phyloP scores from a whole-genome alignment of 2,888 invertebrate genomes.

The Drosophila picticornis region DNA sequence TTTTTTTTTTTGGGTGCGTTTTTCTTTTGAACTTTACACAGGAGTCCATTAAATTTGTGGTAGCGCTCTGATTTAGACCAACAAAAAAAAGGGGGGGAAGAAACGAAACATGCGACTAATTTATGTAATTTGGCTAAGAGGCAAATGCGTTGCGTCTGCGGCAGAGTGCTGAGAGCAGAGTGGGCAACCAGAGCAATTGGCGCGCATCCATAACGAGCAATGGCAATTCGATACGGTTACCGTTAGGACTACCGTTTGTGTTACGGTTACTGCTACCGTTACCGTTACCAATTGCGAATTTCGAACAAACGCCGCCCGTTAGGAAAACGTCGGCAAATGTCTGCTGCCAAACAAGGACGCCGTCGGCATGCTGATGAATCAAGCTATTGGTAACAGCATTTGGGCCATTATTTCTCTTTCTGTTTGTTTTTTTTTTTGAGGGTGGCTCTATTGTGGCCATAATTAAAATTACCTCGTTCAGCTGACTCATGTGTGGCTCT shows the following conservation, averaged over 20 bases:
- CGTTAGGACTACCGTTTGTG: slow-evolving; percentile 10
- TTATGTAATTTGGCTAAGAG: slow-evolving; percentile 80
- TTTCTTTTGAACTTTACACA: slow-evolving; percentile 67
- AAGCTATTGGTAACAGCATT: slow-evolving; percentile 46
- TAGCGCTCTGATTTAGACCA: slow-evolving; percentile 66
- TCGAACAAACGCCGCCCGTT: slow-evolving; percentile 7
- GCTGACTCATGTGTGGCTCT: slow-evolving; percentile 53
- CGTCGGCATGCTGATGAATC: slow-evolving; percentile 66
- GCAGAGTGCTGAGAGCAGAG: slow-evolving; percentile 3
- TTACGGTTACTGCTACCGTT: slow-evolving; percentile 13
- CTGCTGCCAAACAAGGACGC: slow-evolving; percentile 26
- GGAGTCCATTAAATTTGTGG: slow-evolving; percentile 78
- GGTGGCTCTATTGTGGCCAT: slow-evolving; percentile 66
- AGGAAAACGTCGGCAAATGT: slow-evolving; percentile 14
- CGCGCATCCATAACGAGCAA: slow-evolving; percentile 69
- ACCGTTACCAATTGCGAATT: slow-evolving; percentile 4
- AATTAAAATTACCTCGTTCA: slow-evolving; percentile 80
- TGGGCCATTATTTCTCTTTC: slow-evolving; percentile 18
- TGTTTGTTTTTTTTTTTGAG: slow-evolving; percentile 5
- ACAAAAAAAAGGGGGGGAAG: slow-evolving; percentile 1
- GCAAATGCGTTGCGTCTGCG: slow-evolving; percentile 58
- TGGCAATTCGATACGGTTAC: slow-evolving; percentile 25
- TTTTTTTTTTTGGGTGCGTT: slow-evolving; percentile 43
- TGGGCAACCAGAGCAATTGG: slow-evolving; percentile 59
- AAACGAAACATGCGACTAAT: slow-evolving; percentile 60